Evolutionary conservation across 2,113 vertebrate species (phyloP).

Genomic region (Hippoglossus stenolepis): DNA sequence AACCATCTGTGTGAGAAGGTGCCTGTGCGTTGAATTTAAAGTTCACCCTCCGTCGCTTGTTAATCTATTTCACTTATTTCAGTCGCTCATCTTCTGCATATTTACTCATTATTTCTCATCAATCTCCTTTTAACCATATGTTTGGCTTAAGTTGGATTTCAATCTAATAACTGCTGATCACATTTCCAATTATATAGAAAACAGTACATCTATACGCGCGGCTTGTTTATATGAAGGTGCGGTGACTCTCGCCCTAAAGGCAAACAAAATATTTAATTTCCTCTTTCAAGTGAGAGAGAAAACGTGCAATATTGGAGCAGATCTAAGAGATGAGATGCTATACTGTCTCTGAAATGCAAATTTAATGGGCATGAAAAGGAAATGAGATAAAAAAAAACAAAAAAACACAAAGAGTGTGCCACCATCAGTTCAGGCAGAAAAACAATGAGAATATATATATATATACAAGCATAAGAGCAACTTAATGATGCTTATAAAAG

Average conservation of each 20-base stretch:
- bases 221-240: conserved; percentile 21
- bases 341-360: conserved; percentile 71
- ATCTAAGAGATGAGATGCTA: conserved; percentile 50
- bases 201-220: conserved; percentile 7
- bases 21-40: conserved; percentile 48
- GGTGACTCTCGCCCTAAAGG: conserved; percentile 46
- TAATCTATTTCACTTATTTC: background rate
- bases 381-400: conserved; percentile 22
- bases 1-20: conserved; percentile 66
- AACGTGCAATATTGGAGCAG: conserved; percentile 54
- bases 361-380: conserved; percentile 65
- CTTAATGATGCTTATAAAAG: conserved; percentile 18
- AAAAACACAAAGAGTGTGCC: conserved; percentile 3
- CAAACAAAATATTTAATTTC: conserved; percentile 60
- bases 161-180: background rate
- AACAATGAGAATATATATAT: conserved; percentile 25
- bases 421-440: conserved; percentile 39
- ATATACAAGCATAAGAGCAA: conserved; percentile 9
- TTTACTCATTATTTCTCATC: conserved; percentile 24
- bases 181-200: conserved; percentile 25
- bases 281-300: conserved; percentile 49
- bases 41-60: conserved; percentile 43
- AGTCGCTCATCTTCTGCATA: background rate
- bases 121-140: conserved; percentile 2
- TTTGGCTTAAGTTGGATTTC: conserved; percentile 18